These are phyloP conservation scores for Augochlorella aurata DNA, from an alignment of 2,888 invertebrate genomes.

Conservation along the genomic window DNA sequence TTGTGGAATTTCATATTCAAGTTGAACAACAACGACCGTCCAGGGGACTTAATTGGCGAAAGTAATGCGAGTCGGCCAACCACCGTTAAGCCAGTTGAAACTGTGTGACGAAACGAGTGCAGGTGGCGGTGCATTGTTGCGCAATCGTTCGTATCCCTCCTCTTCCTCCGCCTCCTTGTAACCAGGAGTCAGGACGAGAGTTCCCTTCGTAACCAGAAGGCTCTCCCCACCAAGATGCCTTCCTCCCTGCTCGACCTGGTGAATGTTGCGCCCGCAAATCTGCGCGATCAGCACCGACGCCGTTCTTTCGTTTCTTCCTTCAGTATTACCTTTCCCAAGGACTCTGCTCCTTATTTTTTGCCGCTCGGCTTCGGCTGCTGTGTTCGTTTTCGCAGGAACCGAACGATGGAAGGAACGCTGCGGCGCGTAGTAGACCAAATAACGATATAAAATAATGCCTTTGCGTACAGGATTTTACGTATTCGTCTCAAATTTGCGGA, in stretches of 20 bases:
- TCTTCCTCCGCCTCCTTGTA: constrained; percentile 44
- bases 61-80: constrained; percentile 69
- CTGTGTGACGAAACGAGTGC: constrained; percentile 74
- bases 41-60: constrained; percentile 74
- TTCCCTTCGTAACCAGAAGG: constrained; percentile 57
- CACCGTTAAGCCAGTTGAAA: constrained; percentile 67
- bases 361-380: not conserved
- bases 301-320: constrained; percentile 43
- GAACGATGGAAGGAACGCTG: no score
- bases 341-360: not conserved
- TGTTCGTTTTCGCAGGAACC: not conserved
- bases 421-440: no score
- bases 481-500: no score
- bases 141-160: constrained; percentile 64
- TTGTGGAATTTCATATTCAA: constrained; percentile 67
- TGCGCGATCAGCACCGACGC: constrained; percentile 30
- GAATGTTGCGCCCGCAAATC: constrained; percentile 62
- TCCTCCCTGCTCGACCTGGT: constrained; percentile 54
- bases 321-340: constrained; percentile 18
- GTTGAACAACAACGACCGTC: constrained; percentile 66
- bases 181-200: constrained; percentile 60
- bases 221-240: constrained; percentile 46
- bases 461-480: no score
- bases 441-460: no score
- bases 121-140: constrained; percentile 75